Evolutionary conservation across 2,113 vertebrate genomes (phyloP).

Genomic region (Astatotilapia flaviijosephi): DNA sequence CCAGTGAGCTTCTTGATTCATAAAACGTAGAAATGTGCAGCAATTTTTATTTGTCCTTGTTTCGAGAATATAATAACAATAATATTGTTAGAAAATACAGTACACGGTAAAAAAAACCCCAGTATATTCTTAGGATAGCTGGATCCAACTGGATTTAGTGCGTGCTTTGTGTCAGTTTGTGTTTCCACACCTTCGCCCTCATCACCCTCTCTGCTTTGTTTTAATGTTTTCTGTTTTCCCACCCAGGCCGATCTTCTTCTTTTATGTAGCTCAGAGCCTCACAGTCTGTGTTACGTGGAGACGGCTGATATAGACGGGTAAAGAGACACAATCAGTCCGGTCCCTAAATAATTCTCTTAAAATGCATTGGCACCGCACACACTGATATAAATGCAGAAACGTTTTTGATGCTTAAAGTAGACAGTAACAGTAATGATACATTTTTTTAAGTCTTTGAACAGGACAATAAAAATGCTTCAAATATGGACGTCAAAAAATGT

Average conservation of each 20-base stretch:
- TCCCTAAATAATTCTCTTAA: background rate
- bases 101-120: rapidly evolving
- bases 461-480: background rate
- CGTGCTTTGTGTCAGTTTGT: background rate
- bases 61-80: background rate
- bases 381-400: background rate
- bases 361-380: background rate
- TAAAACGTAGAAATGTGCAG: background rate
- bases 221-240: background rate
- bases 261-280: constrained; percentile 86
- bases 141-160: background rate
- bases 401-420: background rate
- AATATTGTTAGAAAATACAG: background rate
- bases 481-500: background rate
- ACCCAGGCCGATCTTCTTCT: constrained; percentile 83
- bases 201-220: background rate
- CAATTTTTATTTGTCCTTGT: background rate
- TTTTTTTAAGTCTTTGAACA: background rate
- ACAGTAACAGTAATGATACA: background rate
- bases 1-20: constrained; percentile 74
- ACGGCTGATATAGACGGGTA: constrained; percentile 93
- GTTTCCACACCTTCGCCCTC: background rate
- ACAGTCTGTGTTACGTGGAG: constrained; percentile 92
- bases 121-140: background rate
- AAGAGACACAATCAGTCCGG: background rate